phyloP scores from a whole-genome alignment of 2,113 vertebrate species.

The Apteryx owenii region DNA sequence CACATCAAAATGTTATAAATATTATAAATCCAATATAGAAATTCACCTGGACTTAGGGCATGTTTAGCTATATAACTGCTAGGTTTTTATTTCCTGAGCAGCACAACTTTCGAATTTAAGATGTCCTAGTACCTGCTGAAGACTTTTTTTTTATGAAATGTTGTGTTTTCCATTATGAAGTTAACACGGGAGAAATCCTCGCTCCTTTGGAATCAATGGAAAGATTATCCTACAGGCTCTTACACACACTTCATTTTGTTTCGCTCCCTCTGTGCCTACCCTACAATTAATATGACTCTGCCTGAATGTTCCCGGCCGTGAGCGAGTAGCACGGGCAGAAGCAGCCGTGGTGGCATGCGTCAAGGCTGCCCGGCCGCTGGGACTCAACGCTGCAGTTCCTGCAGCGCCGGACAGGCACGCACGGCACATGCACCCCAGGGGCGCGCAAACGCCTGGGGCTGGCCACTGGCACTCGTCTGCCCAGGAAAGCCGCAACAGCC shows the following conservation, averaged over 20 bases:
- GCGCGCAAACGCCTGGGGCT: too few species aligned
- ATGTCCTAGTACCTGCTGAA: too few species aligned
- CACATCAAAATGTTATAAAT: not conserved
- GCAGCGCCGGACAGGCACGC: too few species aligned
- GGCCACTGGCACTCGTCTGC: too few species aligned
- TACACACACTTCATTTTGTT: not conserved
- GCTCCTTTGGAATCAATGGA: not conserved
- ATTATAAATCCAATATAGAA: not conserved
- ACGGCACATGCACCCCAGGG: too few species aligned
- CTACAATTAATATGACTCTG: not conserved
- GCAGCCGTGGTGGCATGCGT: too few species aligned
- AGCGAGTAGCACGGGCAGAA: too few species aligned
- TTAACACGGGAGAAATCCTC: not conserved
- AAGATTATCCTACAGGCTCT: not conserved
- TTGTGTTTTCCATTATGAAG: not conserved
- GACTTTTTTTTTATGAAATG: not conserved
- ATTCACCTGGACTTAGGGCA: not conserved
- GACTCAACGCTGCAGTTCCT: too few species aligned
- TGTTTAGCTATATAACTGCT: not conserved
- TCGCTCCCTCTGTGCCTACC: not conserved
- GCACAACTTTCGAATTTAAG: not conserved
- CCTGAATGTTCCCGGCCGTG: not conserved
- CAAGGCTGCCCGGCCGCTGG: too few species aligned
- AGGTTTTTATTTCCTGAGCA: not conserved
- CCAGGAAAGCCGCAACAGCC: too few species aligned